Evolutionary conservation across 1,140 invertebrate genomes (phyloP), one percentile per base, ranked within the genome.

Genomic region (Yoshiicerus persimilis): DNA sequence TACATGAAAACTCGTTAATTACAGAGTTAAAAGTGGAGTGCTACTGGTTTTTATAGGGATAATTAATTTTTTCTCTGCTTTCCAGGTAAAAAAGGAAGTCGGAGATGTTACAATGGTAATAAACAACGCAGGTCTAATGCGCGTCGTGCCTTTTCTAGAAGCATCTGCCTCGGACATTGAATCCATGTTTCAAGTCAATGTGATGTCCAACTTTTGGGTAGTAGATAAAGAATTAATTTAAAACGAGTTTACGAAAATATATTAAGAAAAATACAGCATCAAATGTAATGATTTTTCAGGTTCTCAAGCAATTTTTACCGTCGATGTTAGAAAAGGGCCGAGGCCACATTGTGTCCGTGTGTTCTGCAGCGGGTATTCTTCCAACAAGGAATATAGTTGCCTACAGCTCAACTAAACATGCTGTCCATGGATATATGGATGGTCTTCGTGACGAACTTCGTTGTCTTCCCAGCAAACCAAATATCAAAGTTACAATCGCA

Each of bases 91-190:
- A 13, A 84, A 80, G 75, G 90, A 91, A 84, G 87, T 91, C 27
- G 90, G 90, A 25, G 85, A 91, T 47, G 89, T 90, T 6, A 89
- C 86, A 66, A 91, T 91, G 16, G 88, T 90, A 4, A 87, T 91
- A 77, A 91, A 91, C 86, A 91, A 91, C 83, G 91, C 91, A 13
- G 91, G 90, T 10, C 27, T 90, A 0, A 90, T 91, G 90, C 85
- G 77, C 2, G 84, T 90, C 0, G 20, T 77, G 2, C 86, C 89
- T 23, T 90, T 91, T 62, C 27, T 91, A n/a, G 88, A 89, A 16
- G 88, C 88, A 25, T 25, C 56, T 25, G 32, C 84, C 2, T 62
- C 87, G 27, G 90, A 91, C 20, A 89, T 91, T 20, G 89, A 91
- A 38, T 86, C 87, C 23, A 64, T 89, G 70, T 91, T 91, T 77